These are phyloP conservation scores for Potamarius usumacintae DNA, from an alignment of 2,113 vertebrate genomes.

Conservation along the genomic window DNA sequence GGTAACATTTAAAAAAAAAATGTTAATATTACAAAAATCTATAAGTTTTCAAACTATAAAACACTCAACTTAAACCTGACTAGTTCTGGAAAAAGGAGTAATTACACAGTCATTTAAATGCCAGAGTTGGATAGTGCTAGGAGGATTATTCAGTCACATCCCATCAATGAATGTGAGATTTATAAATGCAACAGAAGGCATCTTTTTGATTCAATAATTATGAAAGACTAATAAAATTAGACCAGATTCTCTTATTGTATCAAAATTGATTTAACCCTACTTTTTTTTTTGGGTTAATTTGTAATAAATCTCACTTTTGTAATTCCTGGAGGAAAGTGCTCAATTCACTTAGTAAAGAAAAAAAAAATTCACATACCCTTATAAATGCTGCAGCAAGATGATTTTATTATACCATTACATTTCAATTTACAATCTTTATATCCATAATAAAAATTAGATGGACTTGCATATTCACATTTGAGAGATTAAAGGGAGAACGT, in stretches of 20 bases:
- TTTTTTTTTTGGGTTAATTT: background rate
- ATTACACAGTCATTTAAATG: background rate
- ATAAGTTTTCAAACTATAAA: no score
- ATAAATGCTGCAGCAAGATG: conserved; percentile 40
- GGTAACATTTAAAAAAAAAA: background rate
- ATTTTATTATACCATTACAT: conserved; percentile 68
- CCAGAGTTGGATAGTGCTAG: background rate
- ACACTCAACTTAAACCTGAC: background rate
- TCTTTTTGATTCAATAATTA: background rate
- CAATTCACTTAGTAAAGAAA: background rate
- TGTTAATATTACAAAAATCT: no score
- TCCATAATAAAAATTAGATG: conserved; percentile 72
- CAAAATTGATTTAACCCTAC: background rate
- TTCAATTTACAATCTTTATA: conserved; percentile 62
- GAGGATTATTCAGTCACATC: no score
- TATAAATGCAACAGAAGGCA: background rate
- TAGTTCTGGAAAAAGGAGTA: background rate
- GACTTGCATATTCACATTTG: conserved; percentile 70
- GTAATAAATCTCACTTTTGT: conserved; percentile 23
- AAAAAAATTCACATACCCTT: background rate
- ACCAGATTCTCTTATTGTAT: background rate
- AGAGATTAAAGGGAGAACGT: conserved; percentile 52
- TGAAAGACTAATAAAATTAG: background rate
- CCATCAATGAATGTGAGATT: background rate
- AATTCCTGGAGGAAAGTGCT: background rate